Conservation (phyloP, 2,113 vertebrate genomes). For the Elephantulus edwardii region DNA sequence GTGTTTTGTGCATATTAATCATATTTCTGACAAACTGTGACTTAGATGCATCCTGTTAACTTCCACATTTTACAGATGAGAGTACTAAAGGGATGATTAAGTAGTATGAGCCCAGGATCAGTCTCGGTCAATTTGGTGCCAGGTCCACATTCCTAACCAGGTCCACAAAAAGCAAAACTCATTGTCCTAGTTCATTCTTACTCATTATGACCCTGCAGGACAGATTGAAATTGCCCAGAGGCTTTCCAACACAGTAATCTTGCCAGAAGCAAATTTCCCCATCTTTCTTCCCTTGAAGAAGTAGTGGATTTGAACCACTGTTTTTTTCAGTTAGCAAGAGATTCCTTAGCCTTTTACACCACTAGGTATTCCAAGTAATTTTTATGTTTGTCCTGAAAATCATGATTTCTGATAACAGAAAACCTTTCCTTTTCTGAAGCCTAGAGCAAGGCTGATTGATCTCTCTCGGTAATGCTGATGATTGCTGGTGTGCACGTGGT, state of each 20-base stretch:
- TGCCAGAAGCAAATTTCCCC: too few relatives aligned
- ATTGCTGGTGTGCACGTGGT: not conserved
- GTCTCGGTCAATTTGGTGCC: not conserved
- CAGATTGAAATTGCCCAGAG: too few relatives aligned
- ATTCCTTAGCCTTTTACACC: too few relatives aligned
- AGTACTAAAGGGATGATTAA: not conserved
- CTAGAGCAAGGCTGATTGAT: not conserved
- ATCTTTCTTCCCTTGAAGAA: too few relatives aligned
- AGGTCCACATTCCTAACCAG: not conserved
- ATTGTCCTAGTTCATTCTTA: too few relatives aligned
- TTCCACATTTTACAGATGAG: not conserved
- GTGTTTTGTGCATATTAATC: not conserved
- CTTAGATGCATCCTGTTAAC: not conserved
- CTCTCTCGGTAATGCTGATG: not conserved
- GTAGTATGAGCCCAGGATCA: not conserved
- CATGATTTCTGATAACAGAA: not conserved
- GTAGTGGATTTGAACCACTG: too few relatives aligned
- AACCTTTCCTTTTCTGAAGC: not conserved
- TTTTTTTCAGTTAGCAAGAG: too few relatives aligned
- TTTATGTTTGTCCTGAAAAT: not conserved
- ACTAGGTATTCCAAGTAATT: not conserved
- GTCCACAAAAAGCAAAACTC: too few relatives aligned
- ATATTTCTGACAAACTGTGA: too few relatives aligned
- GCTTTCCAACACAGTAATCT: too few relatives aligned
- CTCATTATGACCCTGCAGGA: too few relatives aligned